Evolutionary conservation across 2,888 invertebrate genomes (phyloP), one percentile per base, ranked within the genome.

Genomic region (Cephus pulcher): DNA sequence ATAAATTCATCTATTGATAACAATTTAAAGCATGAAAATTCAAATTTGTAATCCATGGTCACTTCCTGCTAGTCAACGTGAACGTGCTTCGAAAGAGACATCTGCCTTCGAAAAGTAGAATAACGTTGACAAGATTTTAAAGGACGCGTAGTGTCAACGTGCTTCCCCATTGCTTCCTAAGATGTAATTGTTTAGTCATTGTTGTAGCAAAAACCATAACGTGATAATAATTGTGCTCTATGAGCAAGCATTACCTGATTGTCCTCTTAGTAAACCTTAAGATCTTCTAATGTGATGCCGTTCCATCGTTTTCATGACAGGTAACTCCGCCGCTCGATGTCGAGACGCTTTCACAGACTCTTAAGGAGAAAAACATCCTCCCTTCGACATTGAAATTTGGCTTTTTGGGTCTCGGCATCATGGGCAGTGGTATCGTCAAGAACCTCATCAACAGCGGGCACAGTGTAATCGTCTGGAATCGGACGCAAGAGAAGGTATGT

Each of bases 361-460:
- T 97, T 23, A 95, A 95, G 86, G 96, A 95, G 88, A 97, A 97
- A 92, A 95, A 97, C 85, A 97, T 98, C 83, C 95, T 94, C 81
- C 96, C 98, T 0, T 97, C 98, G 34, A 94, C 94, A 83, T 94
- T 96, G 92, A 96, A 95, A 89, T 98, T 99, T 91, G 99, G 99
- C 37, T 98, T 99, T 92, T 95, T 99, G 37, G 99, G 99, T 0
- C 94, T 99, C 56, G 98, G 98, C 78, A 97, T 97, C 89, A 98
- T 99, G 97, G 98, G 98, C 75, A 95, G 96, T 80, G 98, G 98
- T 35, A 97, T 99, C 89, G 98, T 98, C 32, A 98, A 98, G 93
- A 98, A 98, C 92, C 94, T 99, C 77, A 95, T 98, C 87, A 96
- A 97, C 92, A 97, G 98, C 6, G 98, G 98, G 0, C 98, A 99